Base-by-base conservation (phyloP, 1,140 invertebrate species). In the Trichonephila clavipes region DNA sequence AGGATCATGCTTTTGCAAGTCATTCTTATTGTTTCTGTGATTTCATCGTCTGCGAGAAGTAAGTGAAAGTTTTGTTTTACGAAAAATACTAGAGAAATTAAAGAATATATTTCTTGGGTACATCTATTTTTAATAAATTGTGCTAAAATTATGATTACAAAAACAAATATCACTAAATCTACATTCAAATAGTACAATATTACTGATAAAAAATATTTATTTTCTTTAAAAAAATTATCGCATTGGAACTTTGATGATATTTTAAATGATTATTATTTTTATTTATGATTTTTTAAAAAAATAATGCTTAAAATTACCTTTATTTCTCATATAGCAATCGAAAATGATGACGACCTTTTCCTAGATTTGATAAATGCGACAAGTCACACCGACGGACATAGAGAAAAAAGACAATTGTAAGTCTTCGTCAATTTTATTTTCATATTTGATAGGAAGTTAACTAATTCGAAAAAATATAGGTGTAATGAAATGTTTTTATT, bases 1-100 rank as follows among this genome's bases (percentile, higher is more conserved):
- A 88, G 86, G 19, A 88, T 44, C 62, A 88, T 88, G 86, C 21
- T 62, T 10, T 5, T 88, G 59, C 86, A 64, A 18, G 44, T 19
- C 19, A 62, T 88, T 88, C 34, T 88, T 24, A 8, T 88, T 61
- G 40, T 88, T 40, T 88, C 61, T 14, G 24, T 88, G 24, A 58
- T 88, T 10, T 64, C 34, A 8, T 40, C 86, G 8, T 88, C 28
- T 66, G 86, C 86, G 5, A 64, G 24, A 64, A 40, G 86, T 88
- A 88, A 88, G 86, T 66, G 14, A 66, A 64, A 66, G 16, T 0
- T 2, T 1, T 66, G 19, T 66, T 34, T 44, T 44, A 10, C 1
- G 19, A 44, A 21, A 51, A 7, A 19, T 51, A 24, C 40, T 51
- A 82, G 6, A 44, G 51, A 51, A 10, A 51, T 51, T 51, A 51